Base-by-base conservation (phyloP, 2,797 vertebrate species). In the Spinus pinus region DNA sequence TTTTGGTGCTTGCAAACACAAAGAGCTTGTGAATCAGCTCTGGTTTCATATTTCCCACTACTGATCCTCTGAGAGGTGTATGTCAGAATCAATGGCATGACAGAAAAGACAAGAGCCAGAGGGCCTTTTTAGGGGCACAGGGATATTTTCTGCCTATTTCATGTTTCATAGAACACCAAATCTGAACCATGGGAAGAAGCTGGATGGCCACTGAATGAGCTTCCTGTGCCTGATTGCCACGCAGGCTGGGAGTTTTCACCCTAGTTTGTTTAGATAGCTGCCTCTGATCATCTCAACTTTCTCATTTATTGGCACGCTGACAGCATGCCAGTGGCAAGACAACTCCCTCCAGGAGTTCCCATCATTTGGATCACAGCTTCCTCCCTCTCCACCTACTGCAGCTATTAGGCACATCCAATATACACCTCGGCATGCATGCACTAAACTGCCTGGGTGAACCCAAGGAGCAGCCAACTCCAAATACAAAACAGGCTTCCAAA, bases 321-420 rank as follows among this genome's bases (percentile, higher is more conserved):
- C 90, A 96, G 77, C 88, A 94, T 56, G 93, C 96, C 92, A 46
- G 49, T 86, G 93, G 96, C 93, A 96, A 96, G 92, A 81, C 87
- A 89, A 94, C 87, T 89, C 92, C 95, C 95, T 95, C 81, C 84
- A 95, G 96, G 88, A 94, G 94, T 96, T 97, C 94, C 92, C 97
- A 96, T 90, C 73, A 14, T 90, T 92, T 87, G 91, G 71, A 94
- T 91, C 49, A 62, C 81, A 74, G 91, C 81, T 97, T 91, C 94
- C 82, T 95, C 94, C 77, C 88, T 94, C 89, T 95, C 96, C 96
- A 94, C 96, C 96, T 97, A 95, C 92, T 86, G 51, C 42, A 79
- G 65, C 71, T 86, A 78, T 94, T 88, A 94, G 91, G 84, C 77
- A 93, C 91, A 91, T 83, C 41, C 88, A 89, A 54, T 71, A 77